Evolutionary conservation across 1,140 invertebrate species (phyloP).

Genomic region (Hylaeus anthracinus): DNA sequence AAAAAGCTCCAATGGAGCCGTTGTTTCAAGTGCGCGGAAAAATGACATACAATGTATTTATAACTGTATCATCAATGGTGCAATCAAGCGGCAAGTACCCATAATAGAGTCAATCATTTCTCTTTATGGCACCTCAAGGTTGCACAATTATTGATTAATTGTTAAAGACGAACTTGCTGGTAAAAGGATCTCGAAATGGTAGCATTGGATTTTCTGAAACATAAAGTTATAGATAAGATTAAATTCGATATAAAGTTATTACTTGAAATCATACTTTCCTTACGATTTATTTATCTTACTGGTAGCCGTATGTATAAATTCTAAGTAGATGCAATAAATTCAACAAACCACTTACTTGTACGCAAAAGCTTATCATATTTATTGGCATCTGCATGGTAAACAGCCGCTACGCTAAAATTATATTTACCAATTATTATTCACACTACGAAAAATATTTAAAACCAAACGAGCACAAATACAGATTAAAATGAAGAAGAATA

Average conservation of each 20-base stretch:
- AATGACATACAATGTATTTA: conserved; percentile 30
- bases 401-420: background rate
- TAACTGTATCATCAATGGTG: conserved; percentile 24
- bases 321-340: background rate
- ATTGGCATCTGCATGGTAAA: background rate
- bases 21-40: background rate
- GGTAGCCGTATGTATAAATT: background rate
- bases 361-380: background rate
- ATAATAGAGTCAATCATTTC: conserved; percentile 40
- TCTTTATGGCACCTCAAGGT: conserved; percentile 42
- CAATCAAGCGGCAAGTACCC: conserved; percentile 30
- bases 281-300: background rate
- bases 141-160: conserved; percentile 36
- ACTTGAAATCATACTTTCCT: background rate
- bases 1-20: background rate
- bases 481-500: background rate
- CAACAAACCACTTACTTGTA: conserved; percentile 5
- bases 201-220: conserved; percentile 38
- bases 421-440: background rate
- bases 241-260: background rate
- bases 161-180: conserved; percentile 31
- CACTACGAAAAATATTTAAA: background rate
- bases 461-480: background rate
- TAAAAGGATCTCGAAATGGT: conserved; percentile 13
- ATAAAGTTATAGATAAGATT: conserved; percentile 12